These are phyloP conservation scores for Rhynchonycteris naso DNA, from an alignment of 2,797 vertebrate genomes.

Conservation along the genomic window DNA sequence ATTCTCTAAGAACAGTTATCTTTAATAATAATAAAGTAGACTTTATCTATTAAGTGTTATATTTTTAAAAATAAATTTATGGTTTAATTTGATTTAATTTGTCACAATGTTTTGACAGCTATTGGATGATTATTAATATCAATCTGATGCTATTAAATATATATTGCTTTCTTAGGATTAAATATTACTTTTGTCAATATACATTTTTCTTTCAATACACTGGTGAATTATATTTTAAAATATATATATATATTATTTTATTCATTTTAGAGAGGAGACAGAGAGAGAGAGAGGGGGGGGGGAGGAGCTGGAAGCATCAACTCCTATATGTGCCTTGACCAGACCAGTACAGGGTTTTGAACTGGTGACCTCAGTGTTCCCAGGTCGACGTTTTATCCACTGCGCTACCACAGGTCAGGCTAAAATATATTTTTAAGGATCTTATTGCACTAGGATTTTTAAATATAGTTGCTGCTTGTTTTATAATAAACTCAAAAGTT, in stretches of 20 bases:
- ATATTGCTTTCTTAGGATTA: not conserved
- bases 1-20: not conserved
- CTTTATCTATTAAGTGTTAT: not conserved
- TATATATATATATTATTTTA: too few species aligned
- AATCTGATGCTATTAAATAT: not conserved
- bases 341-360: too few species aligned
- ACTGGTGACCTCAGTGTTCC: too few species aligned
- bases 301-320: too few species aligned
- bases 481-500: not conserved
- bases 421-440: constrained; percentile 22
- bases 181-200: not conserved
- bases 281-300: too few species aligned
- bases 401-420: too few species aligned
- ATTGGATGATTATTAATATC: not conserved
- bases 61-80: not conserved
- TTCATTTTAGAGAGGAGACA: too few species aligned
- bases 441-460: not conserved
- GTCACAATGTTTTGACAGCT: not conserved
- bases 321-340: too few species aligned
- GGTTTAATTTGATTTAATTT: not conserved
- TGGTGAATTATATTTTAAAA: not conserved
- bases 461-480: not conserved
- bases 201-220: not conserved
- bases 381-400: too few species aligned
- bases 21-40: not conserved